Conservation (phyloP, 2,797 vertebrate genomes). For the Psittacula echo region DNA sequence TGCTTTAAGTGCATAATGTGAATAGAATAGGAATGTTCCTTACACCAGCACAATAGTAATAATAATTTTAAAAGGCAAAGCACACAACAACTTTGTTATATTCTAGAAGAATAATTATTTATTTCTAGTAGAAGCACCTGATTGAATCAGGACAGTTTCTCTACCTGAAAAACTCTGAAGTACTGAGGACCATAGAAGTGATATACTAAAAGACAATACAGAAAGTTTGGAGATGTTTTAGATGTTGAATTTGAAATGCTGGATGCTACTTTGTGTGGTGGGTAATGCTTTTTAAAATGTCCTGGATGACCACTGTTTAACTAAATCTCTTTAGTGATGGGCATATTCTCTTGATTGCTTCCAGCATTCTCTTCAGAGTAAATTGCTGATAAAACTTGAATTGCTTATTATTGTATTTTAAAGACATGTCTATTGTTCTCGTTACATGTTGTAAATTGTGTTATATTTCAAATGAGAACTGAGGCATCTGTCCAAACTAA, state of each 20-base stretch:
- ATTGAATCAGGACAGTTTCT: neutral
- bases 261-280: rapidly evolving
- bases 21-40: neutral
- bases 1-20: neutral
- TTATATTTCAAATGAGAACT: neutral
- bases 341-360: neutral
- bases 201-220: neutral
- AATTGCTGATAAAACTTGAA: conserved; percentile 19
- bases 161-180: neutral
- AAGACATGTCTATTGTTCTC: neutral
- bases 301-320: neutral
- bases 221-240: neutral
- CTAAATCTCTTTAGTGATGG: neutral
- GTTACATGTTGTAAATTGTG: neutral
- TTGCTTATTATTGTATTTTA: conserved; percentile 9
- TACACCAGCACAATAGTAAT: neutral
- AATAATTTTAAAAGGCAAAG: neutral
- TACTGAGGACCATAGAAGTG: neutral
- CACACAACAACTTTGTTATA: neutral
- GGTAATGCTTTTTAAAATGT: neutral
- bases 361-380: neutral
- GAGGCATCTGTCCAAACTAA: neutral
- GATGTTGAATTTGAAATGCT: neutral
- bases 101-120: neutral
- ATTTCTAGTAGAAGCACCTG: neutral